phyloP scores from a whole-genome alignment of 2,797 vertebrate species.

The Moxostoma hubbsi region DNA sequence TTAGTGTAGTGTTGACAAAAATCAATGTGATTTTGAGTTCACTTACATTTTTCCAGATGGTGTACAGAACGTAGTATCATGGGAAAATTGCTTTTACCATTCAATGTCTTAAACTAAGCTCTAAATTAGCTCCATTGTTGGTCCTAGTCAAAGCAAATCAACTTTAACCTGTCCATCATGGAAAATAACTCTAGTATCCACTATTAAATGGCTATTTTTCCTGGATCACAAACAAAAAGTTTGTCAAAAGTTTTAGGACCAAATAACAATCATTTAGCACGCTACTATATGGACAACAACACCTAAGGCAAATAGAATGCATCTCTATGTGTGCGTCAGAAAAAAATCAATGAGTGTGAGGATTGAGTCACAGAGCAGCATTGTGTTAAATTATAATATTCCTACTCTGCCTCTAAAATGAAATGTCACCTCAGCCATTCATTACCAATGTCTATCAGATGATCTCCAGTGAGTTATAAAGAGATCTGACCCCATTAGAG shows the following conservation, averaged over 20 bases:
- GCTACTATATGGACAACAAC: neutral
- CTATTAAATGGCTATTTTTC: too few species aligned
- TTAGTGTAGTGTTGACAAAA: too few species aligned
- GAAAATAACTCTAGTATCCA: neutral
- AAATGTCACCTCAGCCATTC: conserved; percentile 25
- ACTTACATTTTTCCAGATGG: neutral
- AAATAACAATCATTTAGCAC: too few species aligned
- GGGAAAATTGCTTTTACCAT: conserved; percentile 57
- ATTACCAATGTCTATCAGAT: conserved; percentile 46
- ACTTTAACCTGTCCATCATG: conserved; percentile 64
- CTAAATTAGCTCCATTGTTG: conserved; percentile 49
- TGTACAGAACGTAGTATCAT: neutral
- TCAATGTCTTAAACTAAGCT: conserved; percentile 56
- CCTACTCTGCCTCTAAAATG: conserved; percentile 12
- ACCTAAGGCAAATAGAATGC: conserved; percentile 19
- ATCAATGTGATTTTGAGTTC: neutral
- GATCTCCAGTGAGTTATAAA: conserved; percentile 51
- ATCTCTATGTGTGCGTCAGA: conserved; percentile 5
- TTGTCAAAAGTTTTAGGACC: too few species aligned
- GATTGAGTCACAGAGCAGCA: neutral
- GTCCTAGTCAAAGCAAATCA: conserved; percentile 48
- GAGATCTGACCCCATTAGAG: conserved; percentile 52
- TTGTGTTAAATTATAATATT: conserved; percentile 28
- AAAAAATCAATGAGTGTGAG: conserved; percentile 47
- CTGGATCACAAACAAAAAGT: too few species aligned